phyloP scores from a whole-genome alignment of 2,888 invertebrate genomes.

The Uropetala carovei region DNA sequence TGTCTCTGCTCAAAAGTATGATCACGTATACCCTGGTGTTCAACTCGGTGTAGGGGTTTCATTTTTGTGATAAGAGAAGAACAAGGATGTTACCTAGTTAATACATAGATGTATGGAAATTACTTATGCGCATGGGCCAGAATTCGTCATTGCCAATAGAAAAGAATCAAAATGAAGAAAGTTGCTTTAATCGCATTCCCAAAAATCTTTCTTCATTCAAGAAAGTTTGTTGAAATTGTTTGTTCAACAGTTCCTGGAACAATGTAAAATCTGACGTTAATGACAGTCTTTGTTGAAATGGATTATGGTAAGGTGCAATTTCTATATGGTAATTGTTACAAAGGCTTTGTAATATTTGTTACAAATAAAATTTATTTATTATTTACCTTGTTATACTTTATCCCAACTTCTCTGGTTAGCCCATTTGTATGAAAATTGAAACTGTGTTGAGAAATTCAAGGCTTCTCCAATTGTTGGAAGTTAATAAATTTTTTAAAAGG shows the following conservation, averaged over 20 bases:
- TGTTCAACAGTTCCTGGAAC: not conserved
- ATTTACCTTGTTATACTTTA: not conserved
- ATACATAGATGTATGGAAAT: slow-evolving; percentile 27
- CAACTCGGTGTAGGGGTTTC: slow-evolving; percentile 91
- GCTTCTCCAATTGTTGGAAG: too few relatives aligned
- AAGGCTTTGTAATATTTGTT: slow-evolving; percentile 55
- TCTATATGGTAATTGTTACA: slow-evolving; percentile 12
- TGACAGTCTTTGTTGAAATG: not conserved
- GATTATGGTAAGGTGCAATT: not conserved
- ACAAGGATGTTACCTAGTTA: slow-evolving; percentile 34
- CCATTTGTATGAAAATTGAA: not conserved
- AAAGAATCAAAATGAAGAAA: not conserved
- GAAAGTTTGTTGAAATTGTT: slow-evolving; percentile 2
- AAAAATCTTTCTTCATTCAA: slow-evolving; percentile 29
- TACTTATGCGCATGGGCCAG: slow-evolving; percentile 4
- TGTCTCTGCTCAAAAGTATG: slow-evolving; percentile 80
- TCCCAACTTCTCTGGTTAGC: not conserved
- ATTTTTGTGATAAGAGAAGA: slow-evolving; percentile 79
- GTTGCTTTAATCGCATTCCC: slow-evolving; percentile 9
- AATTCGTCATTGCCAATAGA: slow-evolving; percentile 38
- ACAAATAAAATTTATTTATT: slow-evolving; percentile 57
- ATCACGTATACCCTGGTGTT: slow-evolving; percentile 83
- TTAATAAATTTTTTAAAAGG: too few relatives aligned
- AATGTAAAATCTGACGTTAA: not conserved
- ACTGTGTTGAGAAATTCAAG: too few relatives aligned